Conservation (phyloP, 2,113 vertebrate species). For the Riparia riparia region DNA sequence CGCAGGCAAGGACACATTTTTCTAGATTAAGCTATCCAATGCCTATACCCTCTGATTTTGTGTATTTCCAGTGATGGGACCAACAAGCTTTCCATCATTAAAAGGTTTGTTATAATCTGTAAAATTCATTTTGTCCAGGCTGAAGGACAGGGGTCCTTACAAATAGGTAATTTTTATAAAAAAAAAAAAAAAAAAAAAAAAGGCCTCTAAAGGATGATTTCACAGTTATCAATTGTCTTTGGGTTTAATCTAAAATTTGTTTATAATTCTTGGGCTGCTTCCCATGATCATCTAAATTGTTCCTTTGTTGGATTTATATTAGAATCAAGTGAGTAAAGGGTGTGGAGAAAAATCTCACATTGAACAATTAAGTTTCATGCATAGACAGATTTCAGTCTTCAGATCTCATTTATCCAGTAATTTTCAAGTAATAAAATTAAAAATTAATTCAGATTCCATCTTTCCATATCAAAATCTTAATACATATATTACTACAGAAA, state of each 20-base stretch:
- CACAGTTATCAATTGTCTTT: background rate
- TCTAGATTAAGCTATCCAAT: background rate
- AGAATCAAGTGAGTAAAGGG: background rate
- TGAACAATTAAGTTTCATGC: background rate
- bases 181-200: background rate
- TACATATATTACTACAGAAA: background rate
- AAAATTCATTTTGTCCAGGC: background rate
- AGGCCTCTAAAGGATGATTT: background rate
- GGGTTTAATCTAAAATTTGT: background rate
- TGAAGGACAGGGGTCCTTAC: background rate
- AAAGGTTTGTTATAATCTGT: background rate
- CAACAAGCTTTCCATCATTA: background rate
- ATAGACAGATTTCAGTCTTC: background rate
- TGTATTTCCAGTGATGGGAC: background rate
- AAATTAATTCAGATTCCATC: background rate
- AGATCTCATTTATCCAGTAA: background rate
- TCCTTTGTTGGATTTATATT: background rate
- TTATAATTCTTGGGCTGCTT: background rate
- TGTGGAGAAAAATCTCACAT: background rate
- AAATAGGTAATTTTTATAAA: background rate
- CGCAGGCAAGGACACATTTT: background rate
- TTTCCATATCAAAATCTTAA: background rate
- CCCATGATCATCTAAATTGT: background rate
- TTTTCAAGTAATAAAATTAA: background rate
- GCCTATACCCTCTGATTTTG: background rate